A percentile compares a stretch with the other conserved stretches of the same genome.
These are phyloP conservation scores for Cancer borealis DNA, from an alignment of 2,888 invertebrate species.

Conservation along the genomic window DNA sequence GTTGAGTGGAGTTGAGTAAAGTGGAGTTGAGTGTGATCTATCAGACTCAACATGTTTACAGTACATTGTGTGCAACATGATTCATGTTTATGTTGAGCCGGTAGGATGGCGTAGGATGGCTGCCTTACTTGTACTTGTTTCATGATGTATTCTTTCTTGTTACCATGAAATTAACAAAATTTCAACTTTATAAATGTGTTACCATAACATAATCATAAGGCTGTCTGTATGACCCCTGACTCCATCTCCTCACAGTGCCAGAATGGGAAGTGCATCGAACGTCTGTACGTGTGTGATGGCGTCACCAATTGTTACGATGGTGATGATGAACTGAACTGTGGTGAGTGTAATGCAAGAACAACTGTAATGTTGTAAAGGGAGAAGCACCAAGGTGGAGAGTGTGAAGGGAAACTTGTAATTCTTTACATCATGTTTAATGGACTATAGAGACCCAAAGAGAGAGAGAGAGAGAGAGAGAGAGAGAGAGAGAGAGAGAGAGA, in stretches of 20 bases:
- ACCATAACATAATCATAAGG: background rate
- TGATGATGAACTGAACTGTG: slow-evolving; percentile 73
- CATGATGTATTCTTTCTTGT: background rate
- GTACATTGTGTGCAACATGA: background rate
- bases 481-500: background rate
- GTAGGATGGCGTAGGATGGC: no score
- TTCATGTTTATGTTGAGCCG: no score
- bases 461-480: background rate
- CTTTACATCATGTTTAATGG: background rate
- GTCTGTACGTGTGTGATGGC: slow-evolving; percentile 75
- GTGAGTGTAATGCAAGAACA: slow-evolving; percentile 51
- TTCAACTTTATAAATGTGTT: background rate
- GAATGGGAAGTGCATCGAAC: slow-evolving; percentile 70
- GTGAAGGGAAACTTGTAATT: background rate
- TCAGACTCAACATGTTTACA: no score
- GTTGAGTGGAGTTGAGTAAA: no score
- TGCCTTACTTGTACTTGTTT: background rate
- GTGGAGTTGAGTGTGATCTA: no score
- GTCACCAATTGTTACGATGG: slow-evolving; percentile 73
- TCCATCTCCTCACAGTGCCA: slow-evolving; percentile 58
- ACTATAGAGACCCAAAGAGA: background rate
- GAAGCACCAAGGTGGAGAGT: background rate
- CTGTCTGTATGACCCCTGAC: background rate
- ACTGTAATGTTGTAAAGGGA: background rate
- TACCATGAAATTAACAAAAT: background rate